Evolutionary conservation across 2,113 vertebrate species (phyloP).

Genomic region (Dolichallabes microphthalmus): DNA sequence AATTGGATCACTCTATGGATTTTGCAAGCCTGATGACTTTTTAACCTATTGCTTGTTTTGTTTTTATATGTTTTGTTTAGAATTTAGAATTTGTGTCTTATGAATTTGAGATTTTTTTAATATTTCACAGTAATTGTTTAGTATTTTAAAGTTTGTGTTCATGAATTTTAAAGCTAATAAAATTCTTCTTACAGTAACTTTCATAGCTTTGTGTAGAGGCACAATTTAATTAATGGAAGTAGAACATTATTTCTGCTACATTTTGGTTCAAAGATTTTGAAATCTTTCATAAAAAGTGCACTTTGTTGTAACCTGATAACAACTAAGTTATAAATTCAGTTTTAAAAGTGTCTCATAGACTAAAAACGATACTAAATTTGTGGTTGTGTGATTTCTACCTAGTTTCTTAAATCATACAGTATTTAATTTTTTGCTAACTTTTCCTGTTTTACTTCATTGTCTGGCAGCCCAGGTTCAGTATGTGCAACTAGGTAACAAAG

Average conservation of each 20-base stretch:
- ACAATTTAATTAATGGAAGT: background rate
- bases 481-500: constrained; percentile 46
- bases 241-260: background rate
- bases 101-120: background rate
- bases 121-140: background rate
- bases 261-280: background rate
- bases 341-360: background rate
- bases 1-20: background rate
- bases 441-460: constrained; percentile 13
- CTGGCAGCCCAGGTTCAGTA: background rate
- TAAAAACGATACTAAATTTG: background rate
- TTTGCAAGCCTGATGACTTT: background rate
- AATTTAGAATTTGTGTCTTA: no score
- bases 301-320: background rate
- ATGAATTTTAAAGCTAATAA: no score
- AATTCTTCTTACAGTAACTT: background rate
- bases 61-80: no score
- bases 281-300: background rate
- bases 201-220: background rate
- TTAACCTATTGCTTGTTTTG: background rate
- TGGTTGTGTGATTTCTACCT: background rate
- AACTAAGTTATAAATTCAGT: background rate
- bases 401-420: background rate
- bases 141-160: background rate
- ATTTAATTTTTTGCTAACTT: background rate